These are phyloP conservation scores for Mungos mungo DNA, from an alignment of 2,113 vertebrate genomes.

Conservation along the genomic window DNA sequence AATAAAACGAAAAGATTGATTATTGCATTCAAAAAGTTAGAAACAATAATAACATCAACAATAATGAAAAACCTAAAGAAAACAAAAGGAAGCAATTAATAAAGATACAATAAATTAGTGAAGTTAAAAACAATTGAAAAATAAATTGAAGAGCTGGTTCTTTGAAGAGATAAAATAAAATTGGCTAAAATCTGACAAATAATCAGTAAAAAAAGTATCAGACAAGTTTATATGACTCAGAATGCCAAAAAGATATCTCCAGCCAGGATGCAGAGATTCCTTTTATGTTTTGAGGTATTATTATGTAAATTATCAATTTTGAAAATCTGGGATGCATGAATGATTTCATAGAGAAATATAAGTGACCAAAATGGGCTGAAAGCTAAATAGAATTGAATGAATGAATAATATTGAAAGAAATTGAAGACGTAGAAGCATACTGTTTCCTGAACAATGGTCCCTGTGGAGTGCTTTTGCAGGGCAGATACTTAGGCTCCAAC, in stretches of 20 bases:
- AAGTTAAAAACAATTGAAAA: conserved; percentile 6
- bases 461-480: background rate
- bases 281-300: background rate
- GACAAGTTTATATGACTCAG: background rate
- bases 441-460: background rate
- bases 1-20: background rate
- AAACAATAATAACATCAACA: background rate
- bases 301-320: background rate
- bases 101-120: background rate
- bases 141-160: background rate
- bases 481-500: background rate
- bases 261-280: background rate
- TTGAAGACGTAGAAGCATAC: background rate
- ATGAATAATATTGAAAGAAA: background rate
- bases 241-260: background rate
- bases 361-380: background rate
- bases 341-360: background rate
- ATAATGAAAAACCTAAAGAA: background rate
- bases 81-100: background rate
- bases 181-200: background rate
- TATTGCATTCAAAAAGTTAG: background rate
- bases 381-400: background rate
- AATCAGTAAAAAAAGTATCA: background rate
- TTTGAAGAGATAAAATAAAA: background rate
- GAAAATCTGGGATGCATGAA: background rate